phyloP scores from a whole-genome alignment of 2,888 invertebrate species.

The Cactoblastis cactorum region DNA sequence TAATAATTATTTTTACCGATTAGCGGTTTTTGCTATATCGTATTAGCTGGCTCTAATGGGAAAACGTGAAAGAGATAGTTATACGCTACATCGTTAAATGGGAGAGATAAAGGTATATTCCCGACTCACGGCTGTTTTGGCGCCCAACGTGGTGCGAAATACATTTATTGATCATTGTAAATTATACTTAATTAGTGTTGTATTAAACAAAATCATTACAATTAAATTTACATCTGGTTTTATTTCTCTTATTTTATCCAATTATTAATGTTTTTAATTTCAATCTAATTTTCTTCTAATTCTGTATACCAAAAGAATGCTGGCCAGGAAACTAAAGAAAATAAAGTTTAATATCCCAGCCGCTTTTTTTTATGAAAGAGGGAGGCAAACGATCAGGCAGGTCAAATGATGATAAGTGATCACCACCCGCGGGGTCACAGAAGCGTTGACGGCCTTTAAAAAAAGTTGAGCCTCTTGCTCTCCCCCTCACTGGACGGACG shows the following conservation, averaged over 20 bases:
- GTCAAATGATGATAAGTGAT: too few species aligned
- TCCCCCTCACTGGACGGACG: too few species aligned
- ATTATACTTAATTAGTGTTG: constrained; percentile 79
- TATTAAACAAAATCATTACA: constrained; percentile 79
- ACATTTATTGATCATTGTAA: constrained; percentile 71
- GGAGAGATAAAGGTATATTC: not conserved
- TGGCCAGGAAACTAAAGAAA: too few species aligned
- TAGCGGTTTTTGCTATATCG: constrained; percentile 20
- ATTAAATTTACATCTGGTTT: constrained; percentile 50
- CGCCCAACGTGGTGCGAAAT: constrained; percentile 29
- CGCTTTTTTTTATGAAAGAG: too few species aligned
- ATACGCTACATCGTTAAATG: not conserved
- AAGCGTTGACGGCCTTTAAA: too few species aligned
- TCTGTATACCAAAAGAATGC: too few species aligned
- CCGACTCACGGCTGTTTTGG: constrained; percentile 28
- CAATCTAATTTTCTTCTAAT: too few species aligned
- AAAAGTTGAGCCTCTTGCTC: too few species aligned
- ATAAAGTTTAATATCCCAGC: too few species aligned
- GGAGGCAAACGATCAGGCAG: too few species aligned
- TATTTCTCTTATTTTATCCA: constrained; percentile 18
- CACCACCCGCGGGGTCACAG: too few species aligned
- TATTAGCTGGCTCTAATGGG: not conserved
- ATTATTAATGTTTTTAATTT: too few species aligned
- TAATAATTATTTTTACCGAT: constrained; percentile 24
- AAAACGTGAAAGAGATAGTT: constrained; percentile 10